Conservation (phyloP, 2,797 vertebrate genomes). For the Erpetoichthys calabaricus region DNA sequence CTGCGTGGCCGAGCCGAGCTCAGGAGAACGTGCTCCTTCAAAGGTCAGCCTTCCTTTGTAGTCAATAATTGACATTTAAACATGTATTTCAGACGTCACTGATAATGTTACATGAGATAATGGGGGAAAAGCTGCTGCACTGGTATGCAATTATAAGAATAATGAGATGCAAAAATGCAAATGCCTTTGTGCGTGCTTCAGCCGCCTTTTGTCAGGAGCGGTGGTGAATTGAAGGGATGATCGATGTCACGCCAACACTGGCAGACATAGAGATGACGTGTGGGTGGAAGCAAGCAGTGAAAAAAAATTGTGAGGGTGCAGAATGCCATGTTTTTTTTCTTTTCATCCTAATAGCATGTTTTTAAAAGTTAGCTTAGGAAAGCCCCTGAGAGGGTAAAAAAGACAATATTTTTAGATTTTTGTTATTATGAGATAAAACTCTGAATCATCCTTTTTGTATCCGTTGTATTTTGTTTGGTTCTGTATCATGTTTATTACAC, state of each 20-base stretch:
- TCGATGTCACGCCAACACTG: slow-evolving; percentile 70
- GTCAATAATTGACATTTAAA: slow-evolving; percentile 97
- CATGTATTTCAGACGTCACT: slow-evolving; percentile 78
- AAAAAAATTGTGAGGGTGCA: slow-evolving; percentile 54
- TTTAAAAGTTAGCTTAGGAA: too few relatives aligned
- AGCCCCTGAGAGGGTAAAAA: too few relatives aligned
- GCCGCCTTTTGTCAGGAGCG: slow-evolving; percentile 78
- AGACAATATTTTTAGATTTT: too few relatives aligned
- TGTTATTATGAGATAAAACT: too few relatives aligned
- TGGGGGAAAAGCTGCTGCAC: slow-evolving; percentile 65
- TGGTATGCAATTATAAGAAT: slow-evolving; percentile 82
- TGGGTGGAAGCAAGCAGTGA: slow-evolving; percentile 51
- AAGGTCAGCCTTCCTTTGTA: slow-evolving; percentile 87
- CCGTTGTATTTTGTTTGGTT: too few relatives aligned
- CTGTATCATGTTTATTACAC: too few relatives aligned
- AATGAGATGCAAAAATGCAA: slow-evolving; percentile 99
- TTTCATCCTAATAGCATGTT: too few relatives aligned
- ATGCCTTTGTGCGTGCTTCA: slow-evolving; percentile 69
- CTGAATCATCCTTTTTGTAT: too few relatives aligned
- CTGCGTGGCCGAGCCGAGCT: slow-evolving; percentile 30
- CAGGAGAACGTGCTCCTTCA: slow-evolving; percentile 62
- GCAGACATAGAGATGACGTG: slow-evolving; percentile 67
- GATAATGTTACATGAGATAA: slow-evolving; percentile 87
- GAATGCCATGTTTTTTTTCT: slow-evolving; percentile 39
- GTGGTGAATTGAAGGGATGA: slow-evolving; percentile 66